Percentiles rank a stretch among this genome's conserved stretches.
These are phyloP conservation scores for Drosophila pseudoobscura DNA, from an alignment of 1,140 invertebrate genomes.

Conservation along the genomic window DNA sequence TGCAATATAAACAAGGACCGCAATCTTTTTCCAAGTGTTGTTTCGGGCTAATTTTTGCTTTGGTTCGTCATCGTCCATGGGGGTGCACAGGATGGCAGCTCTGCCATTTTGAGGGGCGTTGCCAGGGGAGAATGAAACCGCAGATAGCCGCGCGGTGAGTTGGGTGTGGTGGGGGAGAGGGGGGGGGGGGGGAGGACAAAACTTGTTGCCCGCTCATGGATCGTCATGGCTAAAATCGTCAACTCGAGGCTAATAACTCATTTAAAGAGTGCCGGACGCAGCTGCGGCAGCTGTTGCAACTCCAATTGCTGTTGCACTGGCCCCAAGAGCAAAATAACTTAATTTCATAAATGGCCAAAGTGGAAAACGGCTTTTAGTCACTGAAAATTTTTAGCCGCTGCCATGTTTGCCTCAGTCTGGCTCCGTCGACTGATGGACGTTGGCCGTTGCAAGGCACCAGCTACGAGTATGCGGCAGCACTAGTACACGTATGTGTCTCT, in stretches of 20 bases:
- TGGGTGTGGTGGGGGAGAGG: background rate
- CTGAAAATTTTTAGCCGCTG: constrained; percentile 66
- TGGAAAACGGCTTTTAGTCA: constrained; percentile 55
- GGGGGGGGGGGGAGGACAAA: constrained; percentile 31
- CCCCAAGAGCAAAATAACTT: constrained; percentile 83
- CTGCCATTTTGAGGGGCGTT: constrained; percentile 64
- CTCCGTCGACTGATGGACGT: constrained; percentile 62
- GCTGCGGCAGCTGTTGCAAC: constrained; percentile 15
- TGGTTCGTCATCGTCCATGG: constrained; percentile 47
- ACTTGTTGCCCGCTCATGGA: constrained; percentile 42
- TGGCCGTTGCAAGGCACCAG: constrained; percentile 40
- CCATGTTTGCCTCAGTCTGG: constrained; percentile 36
- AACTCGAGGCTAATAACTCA: constrained; percentile 77
- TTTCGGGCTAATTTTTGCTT: constrained; percentile 25
- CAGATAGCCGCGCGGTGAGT: background rate
- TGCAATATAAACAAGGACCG: constrained; percentile 69
- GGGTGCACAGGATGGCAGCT: background rate
- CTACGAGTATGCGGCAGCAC: background rate
- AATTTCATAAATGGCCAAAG: constrained; percentile 81
- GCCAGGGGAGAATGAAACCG: constrained; percentile 36
- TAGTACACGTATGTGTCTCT: constrained; percentile 2
- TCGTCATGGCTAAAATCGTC: constrained; percentile 59
- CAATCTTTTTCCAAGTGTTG: constrained; percentile 15
- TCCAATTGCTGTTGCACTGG: constrained; percentile 33
- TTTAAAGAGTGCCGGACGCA: constrained; percentile 69